phyloP scores from a whole-genome alignment of 2,797 vertebrate genomes.

The Etheostoma nigrum region DNA sequence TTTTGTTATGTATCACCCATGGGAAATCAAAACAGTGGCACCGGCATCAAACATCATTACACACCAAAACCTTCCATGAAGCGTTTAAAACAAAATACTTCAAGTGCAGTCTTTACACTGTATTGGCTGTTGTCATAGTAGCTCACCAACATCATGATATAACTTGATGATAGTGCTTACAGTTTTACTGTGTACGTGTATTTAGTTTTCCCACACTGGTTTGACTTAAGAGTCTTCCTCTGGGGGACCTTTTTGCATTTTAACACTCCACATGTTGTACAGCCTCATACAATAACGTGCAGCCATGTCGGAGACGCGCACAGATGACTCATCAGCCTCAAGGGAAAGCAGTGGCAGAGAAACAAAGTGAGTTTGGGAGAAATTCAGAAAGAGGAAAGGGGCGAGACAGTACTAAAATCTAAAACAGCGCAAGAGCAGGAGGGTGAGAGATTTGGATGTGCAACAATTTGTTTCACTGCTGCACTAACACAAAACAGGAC shows the following conservation, averaged over 20 bases:
- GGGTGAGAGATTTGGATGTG: constrained; percentile 53
- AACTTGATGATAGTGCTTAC: background rate
- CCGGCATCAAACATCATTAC: background rate
- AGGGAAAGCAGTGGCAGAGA: constrained; percentile 59
- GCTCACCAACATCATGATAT: constrained; percentile 5
- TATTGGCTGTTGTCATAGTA: constrained; percentile 6
- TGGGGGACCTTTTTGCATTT: constrained; percentile 50
- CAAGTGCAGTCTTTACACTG: background rate
- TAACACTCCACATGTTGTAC: constrained; percentile 42
- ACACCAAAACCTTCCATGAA: background rate
- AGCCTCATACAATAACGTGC: constrained; percentile 62
- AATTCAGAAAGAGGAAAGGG: constrained; percentile 15
- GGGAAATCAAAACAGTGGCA: background rate
- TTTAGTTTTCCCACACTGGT: constrained; percentile 54
- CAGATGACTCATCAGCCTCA: constrained; percentile 76
- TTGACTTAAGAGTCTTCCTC: constrained; percentile 48
- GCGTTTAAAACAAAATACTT: constrained; percentile 2
- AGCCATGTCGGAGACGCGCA: constrained; percentile 60
- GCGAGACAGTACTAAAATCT: constrained; percentile 11
- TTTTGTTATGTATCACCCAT: background rate
- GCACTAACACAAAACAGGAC: constrained; percentile 76
- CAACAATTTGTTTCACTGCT: constrained; percentile 59
- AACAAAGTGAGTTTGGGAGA: constrained; percentile 51
- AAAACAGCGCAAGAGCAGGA: constrained; percentile 24
- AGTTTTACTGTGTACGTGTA: background rate